Evolutionary conservation across 2,888 invertebrate species (phyloP).

Genomic region (Andrena minutula): DNA sequence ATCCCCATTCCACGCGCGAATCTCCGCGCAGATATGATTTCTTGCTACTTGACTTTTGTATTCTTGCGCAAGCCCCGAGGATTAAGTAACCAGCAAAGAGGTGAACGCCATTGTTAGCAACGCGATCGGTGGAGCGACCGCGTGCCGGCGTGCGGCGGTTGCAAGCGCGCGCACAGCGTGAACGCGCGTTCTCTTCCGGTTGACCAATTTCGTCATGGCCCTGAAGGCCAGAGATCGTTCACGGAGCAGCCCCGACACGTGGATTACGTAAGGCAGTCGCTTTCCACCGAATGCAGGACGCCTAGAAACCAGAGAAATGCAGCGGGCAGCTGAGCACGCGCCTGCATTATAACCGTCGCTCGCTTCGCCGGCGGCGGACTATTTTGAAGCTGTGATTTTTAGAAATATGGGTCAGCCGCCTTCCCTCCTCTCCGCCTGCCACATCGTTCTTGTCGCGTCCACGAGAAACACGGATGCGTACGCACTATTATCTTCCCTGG

Average conservation of each 20-base stretch:
- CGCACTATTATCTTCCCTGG: neutral
- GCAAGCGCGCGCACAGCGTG: conserved; percentile 7
- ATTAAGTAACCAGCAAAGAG: conserved; percentile 1
- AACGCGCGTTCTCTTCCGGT: conserved; percentile 42
- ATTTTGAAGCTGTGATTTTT: conserved; percentile 81
- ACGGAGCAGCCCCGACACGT: conserved; percentile 28
- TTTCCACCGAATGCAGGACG: conserved; percentile 57
- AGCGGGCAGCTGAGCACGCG: conserved; percentile 33
- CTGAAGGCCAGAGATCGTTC: conserved; percentile 56
- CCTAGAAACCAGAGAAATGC: conserved; percentile 66
- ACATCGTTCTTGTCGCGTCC: conserved; percentile 17
- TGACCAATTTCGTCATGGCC: conserved; percentile 48
- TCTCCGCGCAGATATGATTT: neutral
- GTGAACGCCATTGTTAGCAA: conserved; percentile 14
- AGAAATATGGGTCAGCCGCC: conserved; percentile 81
- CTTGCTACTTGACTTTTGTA: conserved; percentile 1
- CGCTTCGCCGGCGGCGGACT: conserved; percentile 69
- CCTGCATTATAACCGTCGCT: conserved; percentile 53
- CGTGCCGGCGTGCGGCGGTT: neutral
- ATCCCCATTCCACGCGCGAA: neutral
- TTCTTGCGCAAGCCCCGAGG: conserved; percentile 8
- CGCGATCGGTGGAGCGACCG: neutral
- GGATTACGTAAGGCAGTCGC: conserved; percentile 61
- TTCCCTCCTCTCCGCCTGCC: conserved; percentile 39
- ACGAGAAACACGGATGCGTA: conserved; percentile 27